Conservation (phyloP, 2,113 vertebrate genomes). For the Cacatua alba region DNA sequence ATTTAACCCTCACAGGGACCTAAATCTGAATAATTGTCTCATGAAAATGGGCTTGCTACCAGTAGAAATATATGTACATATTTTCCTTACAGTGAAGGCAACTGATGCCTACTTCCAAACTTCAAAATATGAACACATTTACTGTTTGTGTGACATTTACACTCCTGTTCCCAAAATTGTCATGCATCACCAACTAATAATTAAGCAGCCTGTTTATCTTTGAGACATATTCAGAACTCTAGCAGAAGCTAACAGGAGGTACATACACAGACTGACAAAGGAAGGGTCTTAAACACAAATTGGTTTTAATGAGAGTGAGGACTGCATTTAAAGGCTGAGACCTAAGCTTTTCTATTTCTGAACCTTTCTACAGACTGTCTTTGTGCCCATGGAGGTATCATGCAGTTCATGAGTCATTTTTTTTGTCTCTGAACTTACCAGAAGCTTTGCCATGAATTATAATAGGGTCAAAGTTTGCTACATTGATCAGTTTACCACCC, state of each 20-base stretch:
- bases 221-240: background rate
- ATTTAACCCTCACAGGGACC: background rate
- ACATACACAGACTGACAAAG: background rate
- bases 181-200: constrained; percentile 37
- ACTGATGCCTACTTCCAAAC: background rate
- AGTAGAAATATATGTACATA: background rate
- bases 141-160: background rate
- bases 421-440: background rate
- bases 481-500: background rate
- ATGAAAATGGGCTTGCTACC: background rate
- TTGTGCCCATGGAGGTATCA: background rate
- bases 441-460: background rate
- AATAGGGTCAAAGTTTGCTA: background rate
- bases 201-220: constrained; percentile 50
- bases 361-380: background rate
- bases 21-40: background rate
- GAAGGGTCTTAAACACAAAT: background rate
- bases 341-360: background rate
- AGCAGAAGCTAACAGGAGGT: background rate
- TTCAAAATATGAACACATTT: constrained; percentile 21
- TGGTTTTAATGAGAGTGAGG: background rate
- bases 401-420: background rate
- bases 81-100: background rate
- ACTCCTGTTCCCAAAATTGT: constrained; percentile 33
- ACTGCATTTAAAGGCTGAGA: background rate